phyloP scores from a whole-genome alignment of 2,888 invertebrate species.

The Mesoligia furuncula region DNA sequence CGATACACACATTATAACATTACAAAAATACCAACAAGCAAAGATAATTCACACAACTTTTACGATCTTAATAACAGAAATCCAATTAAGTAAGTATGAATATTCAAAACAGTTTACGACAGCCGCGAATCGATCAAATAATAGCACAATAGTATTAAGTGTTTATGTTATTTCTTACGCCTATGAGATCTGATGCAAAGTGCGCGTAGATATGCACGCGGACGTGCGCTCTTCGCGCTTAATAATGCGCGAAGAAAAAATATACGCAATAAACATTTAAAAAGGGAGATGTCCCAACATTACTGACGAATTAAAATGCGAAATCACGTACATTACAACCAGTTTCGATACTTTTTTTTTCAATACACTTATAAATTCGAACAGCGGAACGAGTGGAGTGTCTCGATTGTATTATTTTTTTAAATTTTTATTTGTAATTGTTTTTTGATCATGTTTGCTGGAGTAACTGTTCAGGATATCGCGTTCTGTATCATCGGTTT shows the following conservation, averaged over 20 bases:
- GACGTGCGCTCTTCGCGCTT: constrained; percentile 69
- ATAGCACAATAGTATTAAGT: constrained; percentile 66
- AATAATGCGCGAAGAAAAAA: constrained; percentile 76
- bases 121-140: constrained; percentile 70
- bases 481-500: constrained; percentile 57
- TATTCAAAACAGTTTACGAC: constrained; percentile 77
- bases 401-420: constrained; percentile 69
- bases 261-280: constrained; percentile 82
- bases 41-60: constrained; percentile 68
- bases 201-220: constrained; percentile 73
- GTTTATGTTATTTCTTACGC: constrained; percentile 58
- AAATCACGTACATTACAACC: constrained; percentile 87
- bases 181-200: constrained; percentile 74
- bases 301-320: constrained; percentile 88
- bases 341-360: constrained; percentile 79
- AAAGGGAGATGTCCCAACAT: constrained; percentile 83
- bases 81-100: constrained; percentile 80
- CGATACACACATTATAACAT: constrained; percentile 32
- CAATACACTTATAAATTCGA: constrained; percentile 84
- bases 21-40: constrained; percentile 56
- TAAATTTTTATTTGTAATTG: constrained; percentile 71
- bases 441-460: constrained; percentile 70
- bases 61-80: constrained; percentile 76
- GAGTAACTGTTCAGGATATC: constrained; percentile 66
- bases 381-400: constrained; percentile 74